Evolutionary conservation across 2,113 vertebrate genomes (phyloP).

Genomic region (Anseranas semipalmata): DNA sequence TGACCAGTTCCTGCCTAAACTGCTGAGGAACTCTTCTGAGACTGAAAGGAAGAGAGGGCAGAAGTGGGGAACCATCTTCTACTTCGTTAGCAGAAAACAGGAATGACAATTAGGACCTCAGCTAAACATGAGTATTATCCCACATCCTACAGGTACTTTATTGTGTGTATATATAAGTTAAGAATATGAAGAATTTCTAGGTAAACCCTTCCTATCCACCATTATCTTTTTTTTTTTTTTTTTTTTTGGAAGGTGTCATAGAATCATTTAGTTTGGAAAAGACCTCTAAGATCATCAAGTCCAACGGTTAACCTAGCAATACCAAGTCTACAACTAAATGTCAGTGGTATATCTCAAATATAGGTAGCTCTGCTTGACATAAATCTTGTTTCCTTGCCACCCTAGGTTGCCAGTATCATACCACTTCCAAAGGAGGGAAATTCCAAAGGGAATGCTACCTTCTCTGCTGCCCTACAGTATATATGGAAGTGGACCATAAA

Average conservation of each 20-base stretch:
- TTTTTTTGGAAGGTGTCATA: no score
- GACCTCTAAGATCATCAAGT: no score
- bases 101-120: not conserved
- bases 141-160: not conserved
- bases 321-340: not conserved
- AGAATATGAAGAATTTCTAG: not conserved
- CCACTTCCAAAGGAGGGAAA: not conserved
- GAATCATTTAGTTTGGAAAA: no score
- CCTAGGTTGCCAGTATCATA: not conserved
- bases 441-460: not conserved
- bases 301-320: no score
- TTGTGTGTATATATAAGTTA: not conserved
- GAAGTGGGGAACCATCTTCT: not conserved
- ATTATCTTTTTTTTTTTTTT: not conserved
- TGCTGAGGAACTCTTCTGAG: not conserved
- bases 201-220: rapidly evolving
- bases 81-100: not conserved
- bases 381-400: not conserved
- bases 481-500: not conserved
- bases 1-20: not conserved
- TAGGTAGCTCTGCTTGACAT: not conserved
- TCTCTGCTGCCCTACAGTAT: not conserved
- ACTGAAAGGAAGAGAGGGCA: not conserved
- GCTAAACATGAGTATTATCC: not conserved
- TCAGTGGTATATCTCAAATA: not conserved